These are phyloP conservation scores for Drosophila sechellia DNA, from an alignment of 1,140 invertebrate species.

Conservation along the genomic window DNA sequence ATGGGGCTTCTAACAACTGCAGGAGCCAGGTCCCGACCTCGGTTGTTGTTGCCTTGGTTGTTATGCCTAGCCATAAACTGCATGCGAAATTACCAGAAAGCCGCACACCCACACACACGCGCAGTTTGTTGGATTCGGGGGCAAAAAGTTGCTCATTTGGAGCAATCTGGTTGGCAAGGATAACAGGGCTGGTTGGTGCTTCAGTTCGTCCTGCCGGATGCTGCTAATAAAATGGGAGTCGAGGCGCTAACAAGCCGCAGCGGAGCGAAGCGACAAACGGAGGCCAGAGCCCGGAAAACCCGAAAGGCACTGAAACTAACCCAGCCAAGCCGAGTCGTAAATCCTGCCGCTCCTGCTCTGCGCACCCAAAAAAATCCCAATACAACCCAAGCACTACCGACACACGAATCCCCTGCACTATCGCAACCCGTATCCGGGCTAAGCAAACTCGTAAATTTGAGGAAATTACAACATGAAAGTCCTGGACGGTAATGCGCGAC, in stretches of 20 bases:
- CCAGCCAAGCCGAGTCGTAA: constrained; percentile 65
- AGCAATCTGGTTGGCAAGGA: constrained; percentile 45
- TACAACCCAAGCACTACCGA: constrained; percentile 4
- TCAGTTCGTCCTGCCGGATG: constrained; percentile 19
- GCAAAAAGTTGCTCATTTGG: constrained; percentile 72
- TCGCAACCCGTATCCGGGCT: constrained; percentile 38
- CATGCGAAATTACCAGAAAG: constrained; percentile 77
- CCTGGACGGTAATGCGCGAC: constrained; percentile 51
- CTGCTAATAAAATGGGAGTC: constrained; percentile 70
- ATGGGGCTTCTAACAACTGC: constrained; percentile 58
- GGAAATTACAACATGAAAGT: constrained; percentile 81
- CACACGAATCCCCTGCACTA: constrained; percentile 5
- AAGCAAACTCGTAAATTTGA: constrained; percentile 77
- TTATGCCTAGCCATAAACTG: constrained; percentile 74
- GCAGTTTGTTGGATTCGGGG: constrained; percentile 24
- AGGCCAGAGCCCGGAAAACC: constrained; percentile 24
- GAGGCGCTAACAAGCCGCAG: constrained; percentile 71
- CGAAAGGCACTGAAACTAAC: constrained; percentile 43
- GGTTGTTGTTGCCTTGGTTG: constrained; percentile 39
- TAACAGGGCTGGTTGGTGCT: background rate
- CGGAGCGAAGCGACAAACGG: constrained; percentile 12
- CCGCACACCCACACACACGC: constrained; percentile 27
- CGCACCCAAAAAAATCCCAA: constrained; percentile 8
- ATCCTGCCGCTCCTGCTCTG: constrained; percentile 53
- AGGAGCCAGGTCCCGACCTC: constrained; percentile 27